Conservation (phyloP, 53 echinoderm and acorn worm genomes). For the Actinopyga echinites region DNA sequence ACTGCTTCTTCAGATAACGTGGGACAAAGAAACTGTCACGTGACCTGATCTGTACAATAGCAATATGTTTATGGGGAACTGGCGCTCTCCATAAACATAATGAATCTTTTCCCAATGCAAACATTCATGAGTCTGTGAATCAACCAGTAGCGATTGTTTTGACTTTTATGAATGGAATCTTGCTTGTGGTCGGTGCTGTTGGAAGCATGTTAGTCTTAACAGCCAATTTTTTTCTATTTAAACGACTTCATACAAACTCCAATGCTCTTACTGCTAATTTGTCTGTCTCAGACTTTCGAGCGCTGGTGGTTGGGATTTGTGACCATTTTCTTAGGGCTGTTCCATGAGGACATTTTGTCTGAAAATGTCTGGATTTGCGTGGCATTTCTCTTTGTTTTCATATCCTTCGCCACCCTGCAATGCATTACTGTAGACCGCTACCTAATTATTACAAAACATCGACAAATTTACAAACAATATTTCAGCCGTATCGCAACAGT, state of each 20-base stretch:
- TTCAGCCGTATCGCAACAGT: neutral
- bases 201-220: constrained; percentile 15
- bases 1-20: no score
- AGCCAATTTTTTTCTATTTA: constrained; percentile 7
- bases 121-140: neutral
- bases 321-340: neutral
- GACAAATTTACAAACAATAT: neutral
- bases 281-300: constrained; percentile 23
- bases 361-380: neutral
- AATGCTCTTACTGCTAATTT: constrained; percentile 38
- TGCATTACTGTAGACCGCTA: constrained; percentile 37
- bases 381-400: constrained; percentile 25
- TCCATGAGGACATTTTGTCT: neutral
- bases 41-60: no score
- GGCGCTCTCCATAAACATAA: no score
- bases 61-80: no score
- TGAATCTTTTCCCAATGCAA: no score
- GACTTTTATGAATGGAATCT: neutral
- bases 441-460: constrained; percentile 21
- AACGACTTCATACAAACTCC: constrained; percentile 22
- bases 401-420: constrained; percentile 16
- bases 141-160: neutral
- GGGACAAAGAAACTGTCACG: no score
- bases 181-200: neutral
- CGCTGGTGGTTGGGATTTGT: neutral